Conservation (phyloP, 2,113 vertebrate species). For the Columba livia region DNA sequence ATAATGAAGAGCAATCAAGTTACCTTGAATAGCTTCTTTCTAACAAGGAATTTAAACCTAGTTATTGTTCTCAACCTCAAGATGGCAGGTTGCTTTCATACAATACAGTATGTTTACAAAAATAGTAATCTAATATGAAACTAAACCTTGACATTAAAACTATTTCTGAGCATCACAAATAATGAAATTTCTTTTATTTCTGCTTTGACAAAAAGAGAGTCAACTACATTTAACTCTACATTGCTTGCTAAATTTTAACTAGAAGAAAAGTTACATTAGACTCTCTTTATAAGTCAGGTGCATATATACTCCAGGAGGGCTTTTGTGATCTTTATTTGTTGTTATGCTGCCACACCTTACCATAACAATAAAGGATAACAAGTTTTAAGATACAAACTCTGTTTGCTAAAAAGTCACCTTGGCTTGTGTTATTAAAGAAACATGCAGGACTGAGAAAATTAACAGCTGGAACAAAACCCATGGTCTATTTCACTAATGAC, state of each 20-base stretch:
- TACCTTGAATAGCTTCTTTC: neutral
- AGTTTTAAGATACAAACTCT: neutral
- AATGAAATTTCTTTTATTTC: neutral
- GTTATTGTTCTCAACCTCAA: neutral
- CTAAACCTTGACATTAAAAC: neutral
- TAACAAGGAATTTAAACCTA: neutral
- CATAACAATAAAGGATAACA: neutral
- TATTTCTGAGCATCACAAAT: neutral
- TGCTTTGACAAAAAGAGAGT: neutral
- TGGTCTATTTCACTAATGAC: neutral
- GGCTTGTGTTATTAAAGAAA: neutral
- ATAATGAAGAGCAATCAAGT: neutral
- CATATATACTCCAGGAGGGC: neutral
- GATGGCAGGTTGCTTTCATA: neutral
- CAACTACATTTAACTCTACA: neutral
- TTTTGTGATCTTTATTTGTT: slow-evolving; percentile 9
- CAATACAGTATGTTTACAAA: neutral
- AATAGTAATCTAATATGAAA: neutral
- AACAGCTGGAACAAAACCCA: neutral
- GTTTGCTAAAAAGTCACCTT: neutral
- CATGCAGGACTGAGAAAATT: neutral
- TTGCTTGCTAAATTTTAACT: neutral
- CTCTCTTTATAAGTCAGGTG: neutral
- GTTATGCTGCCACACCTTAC: neutral
- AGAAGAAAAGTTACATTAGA: neutral